Conservation (phyloP, 2,888 invertebrate species). For the Pyrrhia umbra region DNA sequence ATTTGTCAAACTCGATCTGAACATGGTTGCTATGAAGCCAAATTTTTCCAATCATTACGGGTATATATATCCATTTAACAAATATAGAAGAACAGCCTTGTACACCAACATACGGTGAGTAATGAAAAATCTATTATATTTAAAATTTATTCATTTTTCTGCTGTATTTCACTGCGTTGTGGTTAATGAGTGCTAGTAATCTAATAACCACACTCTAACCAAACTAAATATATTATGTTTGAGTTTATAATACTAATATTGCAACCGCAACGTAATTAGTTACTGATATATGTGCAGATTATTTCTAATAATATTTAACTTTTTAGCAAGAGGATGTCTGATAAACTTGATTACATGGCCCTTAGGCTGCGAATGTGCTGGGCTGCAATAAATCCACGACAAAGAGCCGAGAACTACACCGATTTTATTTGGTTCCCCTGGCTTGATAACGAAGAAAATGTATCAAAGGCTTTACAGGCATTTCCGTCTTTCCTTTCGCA, state of each 20-base stretch:
- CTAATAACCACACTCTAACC: not conserved
- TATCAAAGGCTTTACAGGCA: constrained; percentile 48
- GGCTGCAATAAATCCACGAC: constrained; percentile 68
- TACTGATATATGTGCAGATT: not conserved
- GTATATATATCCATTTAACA: constrained; percentile 12
- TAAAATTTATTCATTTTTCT: not conserved
- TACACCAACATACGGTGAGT: constrained; percentile 70
- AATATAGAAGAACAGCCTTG: constrained; percentile 59
- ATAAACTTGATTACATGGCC: constrained; percentile 71
- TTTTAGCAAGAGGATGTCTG: constrained; percentile 75
- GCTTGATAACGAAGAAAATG: constrained; percentile 66
- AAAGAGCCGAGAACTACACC: constrained; percentile 64
- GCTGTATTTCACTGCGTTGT: not conserved
- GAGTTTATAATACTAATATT: not conserved
- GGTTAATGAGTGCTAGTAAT: not conserved
- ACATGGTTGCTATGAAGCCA: constrained; percentile 62
- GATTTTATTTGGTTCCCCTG: constrained; percentile 73
- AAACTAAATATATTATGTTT: not conserved
- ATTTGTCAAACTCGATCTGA: constrained; percentile 61
- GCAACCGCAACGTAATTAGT: not conserved
- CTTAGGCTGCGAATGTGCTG: constrained; percentile 68
- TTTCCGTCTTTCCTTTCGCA: constrained; percentile 69
- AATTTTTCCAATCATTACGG: constrained; percentile 54
- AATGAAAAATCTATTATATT: not conserved
- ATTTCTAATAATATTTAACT: not conserved